Evolutionary conservation across 2,797 vertebrate genomes (phyloP).

Genomic region (Gallirallus australis): DNA sequence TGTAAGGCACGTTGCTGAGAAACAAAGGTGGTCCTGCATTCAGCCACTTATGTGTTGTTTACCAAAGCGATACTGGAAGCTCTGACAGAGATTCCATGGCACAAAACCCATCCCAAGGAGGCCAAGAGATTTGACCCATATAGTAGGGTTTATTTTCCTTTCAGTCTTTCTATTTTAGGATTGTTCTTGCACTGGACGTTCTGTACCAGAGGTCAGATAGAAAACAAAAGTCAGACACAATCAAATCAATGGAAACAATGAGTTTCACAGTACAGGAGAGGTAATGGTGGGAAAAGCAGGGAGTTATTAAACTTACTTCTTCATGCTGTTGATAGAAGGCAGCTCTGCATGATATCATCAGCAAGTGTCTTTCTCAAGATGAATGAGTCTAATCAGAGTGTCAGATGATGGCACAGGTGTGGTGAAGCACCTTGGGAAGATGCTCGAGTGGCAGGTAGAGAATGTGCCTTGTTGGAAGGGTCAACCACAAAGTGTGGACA

Average conservation of each 20-base stretch:
- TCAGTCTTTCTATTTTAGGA: slow-evolving; percentile 17
- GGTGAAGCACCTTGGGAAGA: not conserved
- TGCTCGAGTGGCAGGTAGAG: not conserved
- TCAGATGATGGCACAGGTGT: not conserved
- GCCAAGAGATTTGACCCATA: slow-evolving; percentile 20
- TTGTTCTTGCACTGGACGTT: slow-evolving; percentile 44
- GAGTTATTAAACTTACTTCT: not conserved
- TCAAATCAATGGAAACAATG: slow-evolving; percentile 11
- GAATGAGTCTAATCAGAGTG: not conserved
- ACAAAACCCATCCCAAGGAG: not conserved
- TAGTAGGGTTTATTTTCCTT: slow-evolving; percentile 32
- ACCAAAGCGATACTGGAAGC: not conserved
- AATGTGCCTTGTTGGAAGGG: not conserved
- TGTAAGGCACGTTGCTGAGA: slow-evolving; percentile 20
- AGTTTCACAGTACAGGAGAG: not conserved
- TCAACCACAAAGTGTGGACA: not conserved
- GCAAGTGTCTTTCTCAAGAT: not conserved
- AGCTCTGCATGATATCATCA: not conserved
- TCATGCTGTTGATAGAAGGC: not conserved
- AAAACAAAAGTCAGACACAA: slow-evolving; percentile 24
- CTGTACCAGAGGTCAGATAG: slow-evolving; percentile 30
- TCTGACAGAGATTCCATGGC: not conserved
- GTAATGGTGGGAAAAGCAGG: not conserved
- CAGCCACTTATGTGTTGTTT: not conserved
- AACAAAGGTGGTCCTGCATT: slow-evolving; percentile 19